Base-by-base conservation (phyloP, 2,113 vertebrate species). In the Xenus cinereus region DNA sequence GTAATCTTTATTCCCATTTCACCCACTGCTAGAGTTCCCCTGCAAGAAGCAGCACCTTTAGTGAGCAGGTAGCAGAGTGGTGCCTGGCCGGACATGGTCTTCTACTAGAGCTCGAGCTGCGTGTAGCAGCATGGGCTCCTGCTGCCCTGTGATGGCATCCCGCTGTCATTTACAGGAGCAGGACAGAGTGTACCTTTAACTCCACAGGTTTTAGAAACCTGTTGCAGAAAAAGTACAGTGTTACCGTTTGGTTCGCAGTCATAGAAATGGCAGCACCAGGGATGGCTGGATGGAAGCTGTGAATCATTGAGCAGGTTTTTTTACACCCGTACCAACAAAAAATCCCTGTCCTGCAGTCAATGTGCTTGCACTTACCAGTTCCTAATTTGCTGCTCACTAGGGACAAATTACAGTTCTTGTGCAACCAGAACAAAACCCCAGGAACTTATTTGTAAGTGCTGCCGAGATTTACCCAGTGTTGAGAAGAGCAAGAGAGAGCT, bases 21-120 rank as follows among this genome's bases (percentile, higher is more conserved):
- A 39, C 19, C 45, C 3, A 1, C n/a, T 53, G 28, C 63, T 81
- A 56, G 41, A 62, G 7, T 8, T 88, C 26, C 41, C 46, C 9
- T 66, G 45, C 56, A 37, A 60, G 35, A 26, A 87, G 13, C 32
- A 81, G 45, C 18, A n/a, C 14, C 30, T 73, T 66, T 43, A 43
- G 6, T 1, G 48, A 48, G 50, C 7, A 3, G 33, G 12, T 45
- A 32, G n/a, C 33, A 45, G 37, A 76, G 57, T 28, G 11, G 30
- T 10, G 26, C 50, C 13, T 1, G 4, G 51, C 7, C 2, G 5
- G 28, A 37, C 7, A 12, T 0, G 0, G 5, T 69, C 24, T 66
- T 30, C 35, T 46, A 4, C 19, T 30, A n/a, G 9, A 74, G 39
- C 11, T 64, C 8, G 0, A 17, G 41, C 62, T 32, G 26, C 17